A percentile compares a stretch with the other conserved stretches of the same genome.
phyloP scores from a whole-genome alignment of 1,140 invertebrate species.

The Platorchestia sp. region DNA sequence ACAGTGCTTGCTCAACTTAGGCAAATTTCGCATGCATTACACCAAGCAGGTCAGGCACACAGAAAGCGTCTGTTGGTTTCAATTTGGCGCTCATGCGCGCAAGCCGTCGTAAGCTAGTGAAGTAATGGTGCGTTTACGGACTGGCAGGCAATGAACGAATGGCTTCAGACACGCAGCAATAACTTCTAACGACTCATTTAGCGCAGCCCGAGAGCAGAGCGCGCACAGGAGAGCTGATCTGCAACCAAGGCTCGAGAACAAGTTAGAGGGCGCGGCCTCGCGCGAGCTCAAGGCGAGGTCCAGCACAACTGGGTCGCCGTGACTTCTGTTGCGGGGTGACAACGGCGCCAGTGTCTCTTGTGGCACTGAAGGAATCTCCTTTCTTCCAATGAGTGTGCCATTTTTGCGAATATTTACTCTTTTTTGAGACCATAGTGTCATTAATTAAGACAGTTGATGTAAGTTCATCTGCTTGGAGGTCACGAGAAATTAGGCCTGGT shows the following conservation, averaged over 20 bases:
- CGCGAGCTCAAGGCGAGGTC: background rate
- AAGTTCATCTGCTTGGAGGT: background rate
- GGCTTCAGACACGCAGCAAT: background rate
- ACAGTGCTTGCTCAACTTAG: background rate
- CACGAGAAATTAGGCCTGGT: background rate
- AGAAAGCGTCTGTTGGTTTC: background rate
- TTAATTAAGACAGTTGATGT: background rate
- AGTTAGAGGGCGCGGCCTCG: background rate
- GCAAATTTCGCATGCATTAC: background rate
- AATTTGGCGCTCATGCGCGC: background rate
- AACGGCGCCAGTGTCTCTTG: background rate
- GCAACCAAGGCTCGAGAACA: background rate
- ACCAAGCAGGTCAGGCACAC: background rate
- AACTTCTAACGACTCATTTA: slow-evolving; percentile 9
- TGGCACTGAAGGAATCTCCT: background rate
- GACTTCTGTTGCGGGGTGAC: background rate
- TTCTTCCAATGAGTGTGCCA: background rate
- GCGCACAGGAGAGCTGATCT: background rate
- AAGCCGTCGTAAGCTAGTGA: background rate
- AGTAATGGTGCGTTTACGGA: background rate
- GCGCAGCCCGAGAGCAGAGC: background rate
- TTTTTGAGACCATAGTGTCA: background rate
- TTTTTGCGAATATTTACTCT: background rate
- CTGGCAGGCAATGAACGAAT: background rate
- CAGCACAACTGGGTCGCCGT: background rate